Conservation (phyloP, 2,113 vertebrate species). For the Ailuropoda melanoleuca region DNA sequence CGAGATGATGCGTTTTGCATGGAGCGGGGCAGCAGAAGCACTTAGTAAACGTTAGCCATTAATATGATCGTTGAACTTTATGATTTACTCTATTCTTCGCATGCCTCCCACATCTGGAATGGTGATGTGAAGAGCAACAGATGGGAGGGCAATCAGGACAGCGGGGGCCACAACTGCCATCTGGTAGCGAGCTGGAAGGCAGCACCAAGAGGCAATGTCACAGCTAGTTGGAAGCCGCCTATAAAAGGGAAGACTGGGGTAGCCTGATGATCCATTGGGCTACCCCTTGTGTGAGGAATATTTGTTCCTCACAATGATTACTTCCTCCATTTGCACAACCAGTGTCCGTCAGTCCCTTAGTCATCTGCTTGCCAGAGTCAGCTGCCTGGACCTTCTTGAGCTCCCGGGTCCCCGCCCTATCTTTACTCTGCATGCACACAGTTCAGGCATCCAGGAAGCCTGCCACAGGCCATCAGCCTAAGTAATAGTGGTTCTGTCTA, state of each 20-base stretch:
- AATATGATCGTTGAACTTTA: conserved; percentile 4
- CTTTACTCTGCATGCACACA: background rate
- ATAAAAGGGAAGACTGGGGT: background rate
- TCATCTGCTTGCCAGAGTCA: background rate
- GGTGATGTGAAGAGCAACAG: background rate
- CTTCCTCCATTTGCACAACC: background rate
- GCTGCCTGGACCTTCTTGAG: background rate
- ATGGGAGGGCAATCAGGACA: background rate
- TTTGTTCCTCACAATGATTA: background rate
- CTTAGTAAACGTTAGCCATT: background rate
- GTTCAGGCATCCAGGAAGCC: fast-evolving
- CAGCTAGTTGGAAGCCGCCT: background rate
- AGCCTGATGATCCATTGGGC: fast-evolving
- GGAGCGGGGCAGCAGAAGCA: background rate
- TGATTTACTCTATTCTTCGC: conserved; percentile 22
- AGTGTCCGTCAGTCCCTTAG: background rate
- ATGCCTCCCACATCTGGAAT: conserved; percentile 17
- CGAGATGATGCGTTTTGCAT: background rate
- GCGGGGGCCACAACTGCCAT: background rate
- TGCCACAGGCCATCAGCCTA: background rate
- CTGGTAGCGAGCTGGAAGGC: background rate
- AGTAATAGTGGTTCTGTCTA: background rate
- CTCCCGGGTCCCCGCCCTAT: fast-evolving
- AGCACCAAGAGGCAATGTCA: background rate
- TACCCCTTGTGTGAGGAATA: background rate